phyloP scores from a whole-genome alignment of 1,140 invertebrate genomes.

The Trialeurodes vaporariorum region DNA sequence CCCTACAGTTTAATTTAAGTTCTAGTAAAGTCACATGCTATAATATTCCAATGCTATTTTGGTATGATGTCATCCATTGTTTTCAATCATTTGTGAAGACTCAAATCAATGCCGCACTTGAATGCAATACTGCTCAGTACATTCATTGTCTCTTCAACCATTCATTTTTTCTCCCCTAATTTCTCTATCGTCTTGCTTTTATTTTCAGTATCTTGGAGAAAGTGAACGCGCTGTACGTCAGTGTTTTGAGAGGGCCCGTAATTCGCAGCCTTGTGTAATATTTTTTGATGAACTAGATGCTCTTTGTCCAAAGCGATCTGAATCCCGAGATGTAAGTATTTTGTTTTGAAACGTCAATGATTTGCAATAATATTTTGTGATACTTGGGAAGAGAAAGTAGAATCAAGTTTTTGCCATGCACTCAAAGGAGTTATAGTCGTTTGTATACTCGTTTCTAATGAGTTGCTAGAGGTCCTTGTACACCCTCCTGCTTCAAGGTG shows the following conservation, averaged over 20 bases:
- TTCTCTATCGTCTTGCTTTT: conserved; percentile 5
- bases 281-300: conserved; percentile 99
- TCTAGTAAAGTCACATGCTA: no score
- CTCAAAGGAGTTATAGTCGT: no score
- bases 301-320: conserved; percentile 78
- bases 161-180: conserved; percentile 8
- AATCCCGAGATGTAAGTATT: conserved; percentile 48
- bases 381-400: no score
- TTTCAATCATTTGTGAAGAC: conserved; percentile 2
- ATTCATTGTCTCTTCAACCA: conserved; percentile 2
- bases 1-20: no score
- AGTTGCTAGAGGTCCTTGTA: no score
- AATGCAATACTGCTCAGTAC: not conserved
- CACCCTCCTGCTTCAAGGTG: no score
- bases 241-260: conserved; percentile 85
- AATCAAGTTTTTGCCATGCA: no score
- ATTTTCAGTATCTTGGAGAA: conserved; percentile 89
- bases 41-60: no score
- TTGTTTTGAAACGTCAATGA: no score
- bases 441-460: no score
- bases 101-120: not conserved
- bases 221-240: conserved; percentile 92
- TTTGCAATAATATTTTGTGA: no score
- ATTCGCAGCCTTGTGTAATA: conserved; percentile 95
- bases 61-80: not conserved